These are phyloP conservation scores for Scolopax bukidnonensis DNA, from an alignment of 2,797 vertebrate species.

Conservation along the genomic window DNA sequence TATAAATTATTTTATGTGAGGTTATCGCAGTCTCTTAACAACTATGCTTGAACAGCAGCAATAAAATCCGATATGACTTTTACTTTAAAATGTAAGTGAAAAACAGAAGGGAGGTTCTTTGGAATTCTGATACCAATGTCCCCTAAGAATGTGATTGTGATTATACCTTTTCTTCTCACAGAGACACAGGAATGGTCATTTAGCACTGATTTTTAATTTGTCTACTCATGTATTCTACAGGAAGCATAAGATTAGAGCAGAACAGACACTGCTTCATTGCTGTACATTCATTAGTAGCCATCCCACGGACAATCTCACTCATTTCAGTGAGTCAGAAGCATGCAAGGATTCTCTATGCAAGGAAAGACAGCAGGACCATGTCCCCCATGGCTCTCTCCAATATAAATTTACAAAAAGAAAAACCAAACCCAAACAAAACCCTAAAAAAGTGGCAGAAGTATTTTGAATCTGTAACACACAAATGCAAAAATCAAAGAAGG, in stretches of 20 bases:
- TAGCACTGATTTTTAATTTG: not conserved
- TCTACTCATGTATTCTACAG: not conserved
- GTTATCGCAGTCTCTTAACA: not conserved
- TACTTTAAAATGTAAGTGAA: not conserved
- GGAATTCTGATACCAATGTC: not conserved
- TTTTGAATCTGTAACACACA: not conserved
- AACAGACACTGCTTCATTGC: not conserved
- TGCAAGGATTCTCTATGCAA: accelerated
- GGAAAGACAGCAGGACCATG: not conserved
- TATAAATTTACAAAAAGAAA: not conserved
- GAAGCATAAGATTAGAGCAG: not conserved
- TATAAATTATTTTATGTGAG: not conserved
- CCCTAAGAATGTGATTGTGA: not conserved
- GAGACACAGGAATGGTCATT: not conserved
- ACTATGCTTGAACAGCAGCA: not conserved
- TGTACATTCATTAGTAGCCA: not conserved
- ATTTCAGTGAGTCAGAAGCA: not conserved
- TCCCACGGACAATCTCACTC: not conserved
- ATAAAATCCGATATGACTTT: not conserved
- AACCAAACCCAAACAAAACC: not conserved
- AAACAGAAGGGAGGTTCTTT: not conserved
- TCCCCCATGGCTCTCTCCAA: not conserved
- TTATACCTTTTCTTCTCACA: not conserved
- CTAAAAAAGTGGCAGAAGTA: not conserved
- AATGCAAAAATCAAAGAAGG: not conserved